A percentile compares a stretch with the other conserved stretches of the same genome.
phyloP scores from a whole-genome alignment of 2,113 vertebrate species.

The Microtus ochrogaster region DNA sequence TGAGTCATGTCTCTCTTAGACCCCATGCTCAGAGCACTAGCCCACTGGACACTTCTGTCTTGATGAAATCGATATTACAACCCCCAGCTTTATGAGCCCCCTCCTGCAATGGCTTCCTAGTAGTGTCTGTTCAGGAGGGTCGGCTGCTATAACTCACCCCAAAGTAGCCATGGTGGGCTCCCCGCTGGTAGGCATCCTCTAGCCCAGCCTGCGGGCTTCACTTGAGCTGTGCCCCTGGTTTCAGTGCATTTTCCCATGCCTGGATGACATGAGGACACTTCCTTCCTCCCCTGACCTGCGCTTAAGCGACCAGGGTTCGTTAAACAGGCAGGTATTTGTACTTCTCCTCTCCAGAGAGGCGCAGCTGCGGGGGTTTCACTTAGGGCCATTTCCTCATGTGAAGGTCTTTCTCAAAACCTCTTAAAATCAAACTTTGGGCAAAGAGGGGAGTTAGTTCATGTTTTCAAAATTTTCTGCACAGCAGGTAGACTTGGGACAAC shows the following conservation, averaged over 20 bases:
- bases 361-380: background rate
- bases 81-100: background rate
- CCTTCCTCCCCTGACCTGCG: background rate
- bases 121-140: background rate
- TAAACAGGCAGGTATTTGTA: background rate
- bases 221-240: background rate
- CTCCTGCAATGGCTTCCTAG: background rate
- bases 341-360: background rate
- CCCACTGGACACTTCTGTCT: background rate
- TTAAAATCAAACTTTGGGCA: conserved; percentile 8
- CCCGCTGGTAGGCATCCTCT: background rate
- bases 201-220: background rate
- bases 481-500: conserved; percentile 2
- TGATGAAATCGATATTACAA: background rate
- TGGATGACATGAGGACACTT: background rate
- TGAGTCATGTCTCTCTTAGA: background rate
- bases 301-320: background rate
- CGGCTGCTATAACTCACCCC: background rate
- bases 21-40: background rate
- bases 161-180: background rate
- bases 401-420: background rate
- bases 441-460: background rate
- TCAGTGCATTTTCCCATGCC: background rate
- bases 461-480: background rate
- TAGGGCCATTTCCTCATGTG: background rate